These are phyloP conservation scores for Thamnophis sirtalis DNA, from an alignment of 2,113 vertebrate species.

Conservation along the genomic window DNA sequence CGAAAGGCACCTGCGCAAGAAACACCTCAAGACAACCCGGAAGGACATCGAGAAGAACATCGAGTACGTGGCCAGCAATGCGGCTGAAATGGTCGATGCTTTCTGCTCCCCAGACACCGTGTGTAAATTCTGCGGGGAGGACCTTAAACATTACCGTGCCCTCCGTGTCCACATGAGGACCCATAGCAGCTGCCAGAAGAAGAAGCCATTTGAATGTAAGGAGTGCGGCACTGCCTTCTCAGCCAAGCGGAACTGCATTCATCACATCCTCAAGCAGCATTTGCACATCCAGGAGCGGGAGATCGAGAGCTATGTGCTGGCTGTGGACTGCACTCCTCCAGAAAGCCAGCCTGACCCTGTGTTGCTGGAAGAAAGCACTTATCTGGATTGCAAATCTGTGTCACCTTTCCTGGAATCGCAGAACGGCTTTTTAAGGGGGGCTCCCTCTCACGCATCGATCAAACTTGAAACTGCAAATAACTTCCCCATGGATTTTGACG, in stretches of 20 bases:
- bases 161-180: slow-evolving; percentile 93
- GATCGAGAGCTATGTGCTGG: slow-evolving; percentile 87
- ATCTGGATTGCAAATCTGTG: slow-evolving; percentile 64
- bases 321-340: slow-evolving; percentile 60
- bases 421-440: slow-evolving; percentile 48
- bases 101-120: slow-evolving; percentile 79
- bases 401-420: slow-evolving; percentile 68
- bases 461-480: slow-evolving; percentile 76
- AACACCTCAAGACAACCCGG: slow-evolving; percentile 90
- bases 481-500: slow-evolving; percentile 77
- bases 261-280: slow-evolving; percentile 94
- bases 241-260: slow-evolving; percentile 92
- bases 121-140: slow-evolving; percentile 87
- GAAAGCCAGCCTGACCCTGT: slow-evolving; percentile 52
- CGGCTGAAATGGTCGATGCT: slow-evolving; percentile 71
- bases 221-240: slow-evolving; percentile 89
- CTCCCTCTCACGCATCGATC: slow-evolving; percentile 57
- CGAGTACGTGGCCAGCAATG: slow-evolving; percentile 84
- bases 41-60: slow-evolving; percentile 98
- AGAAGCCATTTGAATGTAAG: slow-evolving; percentile 91
- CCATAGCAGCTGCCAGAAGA: slow-evolving; percentile 87
- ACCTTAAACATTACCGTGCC: slow-evolving; percentile 87
- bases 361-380: slow-evolving; percentile 61
- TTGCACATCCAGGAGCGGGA: slow-evolving; percentile 88
- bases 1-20: slow-evolving; percentile 94